Evolutionary conservation across 2,888 invertebrate species (phyloP), one percentile per base, ranked within the genome.

Genomic region (Limenitis camilla): DNA sequence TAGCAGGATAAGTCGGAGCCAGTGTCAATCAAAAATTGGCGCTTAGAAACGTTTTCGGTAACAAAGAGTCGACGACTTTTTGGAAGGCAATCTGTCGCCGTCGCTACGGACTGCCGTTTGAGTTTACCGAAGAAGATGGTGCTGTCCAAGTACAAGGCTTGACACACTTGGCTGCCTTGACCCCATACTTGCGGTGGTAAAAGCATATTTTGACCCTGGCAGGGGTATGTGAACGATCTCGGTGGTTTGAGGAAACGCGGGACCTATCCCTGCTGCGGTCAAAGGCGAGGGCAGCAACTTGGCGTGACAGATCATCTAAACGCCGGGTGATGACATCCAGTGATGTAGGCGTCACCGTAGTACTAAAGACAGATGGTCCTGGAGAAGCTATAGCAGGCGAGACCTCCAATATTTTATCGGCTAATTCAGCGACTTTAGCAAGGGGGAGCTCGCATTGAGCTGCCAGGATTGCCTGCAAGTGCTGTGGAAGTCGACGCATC

Each of bases 1-100:
- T 41, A 62, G 2, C 58, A 61, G 32, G 62, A 65, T 28, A 64
- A 9, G 31, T 64, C 62, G 27, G 58, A 59, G 6, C 62, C 62
- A 1, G 62, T 61, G 36, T 62, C 64, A 1, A 61, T 49, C 2
- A 64, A 39, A 46, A 46, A 62, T 28, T 58, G 59, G 1, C 49
- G 40, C 33, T 63, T 63, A 0, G 56, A 27, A 28, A 28, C 9
- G 11, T 30, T n/a, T 19, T 47, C 46, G 7, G 46, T 47, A 19
- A 47, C 39, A 39, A 47, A 47, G 29, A 47, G 46, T 11, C 46
- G 46, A 35, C 45, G 32, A 36, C 7, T 7, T 32, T 19, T 36
- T 27, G 35, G 36, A 27, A 36, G 30, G 29, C 45, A 45, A 36
- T 45, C 43, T 27, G 31, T 43, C 32, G 11, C 32, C 43, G 43